Percentiles rank a stretch among this genome's conserved stretches.
phyloP scores from a whole-genome alignment of 2,888 invertebrate genomes.

The Quadroppia sp. region DNA sequence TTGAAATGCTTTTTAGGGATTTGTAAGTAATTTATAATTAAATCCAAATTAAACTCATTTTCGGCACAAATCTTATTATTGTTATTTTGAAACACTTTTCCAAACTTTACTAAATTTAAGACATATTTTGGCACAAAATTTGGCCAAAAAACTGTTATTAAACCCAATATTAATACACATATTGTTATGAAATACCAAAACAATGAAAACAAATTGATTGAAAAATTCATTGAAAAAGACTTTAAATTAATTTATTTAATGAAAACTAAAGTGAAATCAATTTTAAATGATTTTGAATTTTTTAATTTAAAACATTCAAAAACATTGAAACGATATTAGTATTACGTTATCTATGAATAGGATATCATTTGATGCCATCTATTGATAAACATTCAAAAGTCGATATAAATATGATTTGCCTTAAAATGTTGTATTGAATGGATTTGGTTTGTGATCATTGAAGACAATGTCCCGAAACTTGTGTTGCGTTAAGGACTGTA shows the following conservation, averaged over 20 bases:
- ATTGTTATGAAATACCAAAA: slow-evolving; percentile 9
- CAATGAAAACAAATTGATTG: neutral
- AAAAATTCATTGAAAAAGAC: no score
- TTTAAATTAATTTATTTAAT: no score
- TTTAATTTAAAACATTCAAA: no score
- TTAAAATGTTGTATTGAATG: neutral
- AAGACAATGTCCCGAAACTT: slow-evolving; percentile 7
- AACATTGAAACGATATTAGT: no score
- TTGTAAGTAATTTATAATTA: neutral
- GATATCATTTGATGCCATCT: neutral
- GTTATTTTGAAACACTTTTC: neutral
- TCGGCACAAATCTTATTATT: neutral
- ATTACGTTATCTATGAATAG: no score
- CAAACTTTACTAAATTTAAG: slow-evolving; percentile 5
- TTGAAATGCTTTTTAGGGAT: slow-evolving; percentile 57
- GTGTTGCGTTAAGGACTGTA: slow-evolving; percentile 2
- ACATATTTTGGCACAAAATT: neutral
- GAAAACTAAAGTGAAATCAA: no score
- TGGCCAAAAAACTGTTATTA: neutral
- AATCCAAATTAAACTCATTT: neutral
- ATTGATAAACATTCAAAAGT: neutral
- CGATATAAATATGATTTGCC: neutral
- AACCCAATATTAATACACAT: neutral
- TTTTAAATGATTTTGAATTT: no score
- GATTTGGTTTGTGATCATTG: neutral